These are phyloP conservation scores for Agriotes lineatus DNA, from an alignment of 2,888 invertebrate species.

Conservation along the genomic window DNA sequence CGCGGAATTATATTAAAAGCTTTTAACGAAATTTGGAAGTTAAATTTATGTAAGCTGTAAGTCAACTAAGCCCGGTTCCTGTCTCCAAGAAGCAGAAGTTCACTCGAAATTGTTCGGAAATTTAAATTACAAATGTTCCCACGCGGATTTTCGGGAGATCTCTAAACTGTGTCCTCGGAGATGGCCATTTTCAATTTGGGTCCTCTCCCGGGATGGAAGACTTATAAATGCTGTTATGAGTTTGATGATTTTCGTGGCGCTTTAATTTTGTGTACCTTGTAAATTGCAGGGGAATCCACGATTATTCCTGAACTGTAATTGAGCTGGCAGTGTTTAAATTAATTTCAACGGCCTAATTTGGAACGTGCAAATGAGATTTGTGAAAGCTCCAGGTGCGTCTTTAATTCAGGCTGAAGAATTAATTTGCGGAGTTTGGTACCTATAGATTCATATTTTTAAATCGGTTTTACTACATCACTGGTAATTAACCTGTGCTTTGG, in stretches of 20 bases:
- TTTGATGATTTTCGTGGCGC: not conserved
- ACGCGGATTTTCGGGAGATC: not conserved
- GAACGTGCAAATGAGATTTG: no score
- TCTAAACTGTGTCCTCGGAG: constrained; percentile 7
- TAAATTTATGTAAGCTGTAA: constrained; percentile 10
- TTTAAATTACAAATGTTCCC: constrained; percentile 14
- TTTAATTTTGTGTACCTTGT: not conserved
- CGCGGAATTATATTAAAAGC: not conserved
- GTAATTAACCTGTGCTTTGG: no score
- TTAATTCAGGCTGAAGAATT: no score
- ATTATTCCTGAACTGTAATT: constrained; percentile 1
- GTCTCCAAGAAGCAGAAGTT: not conserved
- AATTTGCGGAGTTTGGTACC: no score
- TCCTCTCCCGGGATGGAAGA: not conserved
- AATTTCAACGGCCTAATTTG: not conserved
- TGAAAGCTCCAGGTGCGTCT: no score
- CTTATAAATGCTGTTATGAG: not conserved
- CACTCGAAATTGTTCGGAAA: constrained; percentile 6
- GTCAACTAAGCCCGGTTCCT: not conserved
- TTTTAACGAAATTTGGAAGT: constrained; percentile 8
- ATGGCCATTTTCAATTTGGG: constrained; percentile 1
- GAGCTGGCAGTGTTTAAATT: not conserved
- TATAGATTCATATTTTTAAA: no score
- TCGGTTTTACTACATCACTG: no score
- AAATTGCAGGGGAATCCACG: not conserved